Base-by-base conservation (phyloP, 2,888 invertebrate genomes). In the Drosophila monieri region DNA sequence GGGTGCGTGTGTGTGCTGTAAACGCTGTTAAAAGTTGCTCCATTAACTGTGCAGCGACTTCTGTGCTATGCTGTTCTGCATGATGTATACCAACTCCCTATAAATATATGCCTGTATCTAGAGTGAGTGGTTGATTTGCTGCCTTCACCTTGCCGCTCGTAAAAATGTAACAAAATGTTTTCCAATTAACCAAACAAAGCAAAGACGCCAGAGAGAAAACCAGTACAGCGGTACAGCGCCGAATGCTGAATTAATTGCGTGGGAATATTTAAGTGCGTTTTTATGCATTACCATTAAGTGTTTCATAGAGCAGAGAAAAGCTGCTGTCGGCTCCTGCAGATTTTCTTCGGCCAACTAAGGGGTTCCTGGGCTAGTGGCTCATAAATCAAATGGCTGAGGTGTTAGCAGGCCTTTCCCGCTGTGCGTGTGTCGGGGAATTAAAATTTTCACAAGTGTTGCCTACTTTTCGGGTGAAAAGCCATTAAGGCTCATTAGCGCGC, bases 161-260 rank as follows among this genome's bases (percentile, higher is more conserved):
- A 84, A 84, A 84, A 84, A 57, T 74, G 85, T 87, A 84, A 81
- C 89, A 85, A 85, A 88, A 85, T 85, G 84, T 85, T 85, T 88
- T 85, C 84, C 84, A 88, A 88, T 88, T 85, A 85, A 88, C 86
- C 74, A 74, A 85, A 81, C 89, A 86, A 80, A 79, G 86, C 67
- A 39, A 21, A 48, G 39, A 37, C 39, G 3, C n/a, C 35, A 5
- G 6, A n/a, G 35, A 35, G 23, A 37, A 12, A 35, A 44, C 23
- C 14, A 15, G 27, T 18, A 43, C 43, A n/a, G 25, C 25, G 25
- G 39, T 18, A 61, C 61, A 64, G 30, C 64, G 68, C 39, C 35
- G 61, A 86, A 70, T 80, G 80, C 53, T 73, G 83, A 81, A 88
- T 88, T 85, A 85, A 85, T 85, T 85, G 84, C 80, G 83, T 85